These are phyloP conservation scores for Mystacornis crossleyi DNA, from an alignment of 2,113 vertebrate species.

Conservation along the genomic window DNA sequence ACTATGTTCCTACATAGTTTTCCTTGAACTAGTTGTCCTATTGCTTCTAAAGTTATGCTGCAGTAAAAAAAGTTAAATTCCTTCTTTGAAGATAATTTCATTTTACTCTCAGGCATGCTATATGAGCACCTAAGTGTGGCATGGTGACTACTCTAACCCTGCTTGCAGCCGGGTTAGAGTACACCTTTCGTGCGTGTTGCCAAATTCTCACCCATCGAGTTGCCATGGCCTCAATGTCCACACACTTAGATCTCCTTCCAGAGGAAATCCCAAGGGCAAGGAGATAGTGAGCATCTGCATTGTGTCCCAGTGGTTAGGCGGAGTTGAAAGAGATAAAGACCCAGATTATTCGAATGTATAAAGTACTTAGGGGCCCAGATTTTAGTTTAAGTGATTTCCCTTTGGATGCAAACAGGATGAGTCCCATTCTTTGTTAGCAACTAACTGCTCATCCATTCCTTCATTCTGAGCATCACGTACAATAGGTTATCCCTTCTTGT, in stretches of 20 bases:
- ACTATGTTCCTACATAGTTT: background rate
- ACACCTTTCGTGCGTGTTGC: background rate
- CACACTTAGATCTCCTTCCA: background rate
- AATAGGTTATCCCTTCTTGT: constrained; percentile 13
- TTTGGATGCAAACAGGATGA: background rate
- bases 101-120: background rate
- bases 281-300: background rate
- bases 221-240: background rate
- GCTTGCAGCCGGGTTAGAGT: background rate
- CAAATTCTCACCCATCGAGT: background rate
- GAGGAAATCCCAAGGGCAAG: background rate
- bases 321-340: constrained; percentile 34
- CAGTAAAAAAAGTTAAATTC: background rate
- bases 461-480: background rate
- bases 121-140: background rate
- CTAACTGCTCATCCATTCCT: background rate
- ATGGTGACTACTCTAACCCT: background rate
- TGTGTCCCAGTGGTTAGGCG: background rate
- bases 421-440: constrained; percentile 2
- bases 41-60: background rate
- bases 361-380: constrained; percentile 21
- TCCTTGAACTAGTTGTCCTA: background rate
- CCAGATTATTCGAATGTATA: background rate
- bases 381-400: constrained; percentile 6
- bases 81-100: background rate